Percentiles rank a stretch among this genome's conserved stretches.
phyloP scores from a whole-genome alignment of 2,888 invertebrate genomes.

The Arge pagana region DNA sequence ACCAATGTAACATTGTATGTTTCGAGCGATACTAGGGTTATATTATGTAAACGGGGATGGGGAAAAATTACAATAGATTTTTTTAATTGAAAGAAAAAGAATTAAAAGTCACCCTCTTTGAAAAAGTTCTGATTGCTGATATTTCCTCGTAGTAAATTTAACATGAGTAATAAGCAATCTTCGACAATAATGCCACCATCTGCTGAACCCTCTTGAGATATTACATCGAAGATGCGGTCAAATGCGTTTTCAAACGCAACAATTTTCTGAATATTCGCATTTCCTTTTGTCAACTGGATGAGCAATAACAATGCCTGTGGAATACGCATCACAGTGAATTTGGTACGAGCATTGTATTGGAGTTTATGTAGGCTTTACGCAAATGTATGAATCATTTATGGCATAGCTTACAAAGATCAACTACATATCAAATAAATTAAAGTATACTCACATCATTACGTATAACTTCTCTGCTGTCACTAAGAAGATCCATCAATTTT shows the following conservation, averaged over 20 bases:
- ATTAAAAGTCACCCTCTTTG: conserved; percentile 73
- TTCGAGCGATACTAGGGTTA: no score
- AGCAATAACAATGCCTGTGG: conserved; percentile 79
- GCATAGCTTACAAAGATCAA: conserved; percentile 1
- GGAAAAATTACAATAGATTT: no score
- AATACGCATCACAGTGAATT: no score
- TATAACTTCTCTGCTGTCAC: conserved; percentile 93
- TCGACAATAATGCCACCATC: conserved; percentile 98
- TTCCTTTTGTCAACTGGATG: conserved; percentile 89
- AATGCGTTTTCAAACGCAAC: conserved; percentile 99
- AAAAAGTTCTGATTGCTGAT: conserved; percentile 98
- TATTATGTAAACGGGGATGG: no score
- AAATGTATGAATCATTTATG: conserved; percentile 5
- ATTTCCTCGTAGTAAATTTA: conserved; percentile 93
- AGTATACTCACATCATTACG: conserved; percentile 78
- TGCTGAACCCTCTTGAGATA: conserved; percentile 87
- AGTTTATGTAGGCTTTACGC: conserved; percentile 8
- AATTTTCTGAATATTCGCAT: conserved; percentile 98
- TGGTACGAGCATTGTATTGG: neutral
- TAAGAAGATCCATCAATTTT: conserved; percentile 93
- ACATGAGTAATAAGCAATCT: conserved; percentile 91
- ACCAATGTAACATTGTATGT: no score
- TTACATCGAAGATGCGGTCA: conserved; percentile 91
- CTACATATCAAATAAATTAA: neutral
- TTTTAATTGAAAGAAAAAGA: neutral